Base-by-base conservation (phyloP, 2,113 vertebrate species). In the Myodes glareolus region DNA sequence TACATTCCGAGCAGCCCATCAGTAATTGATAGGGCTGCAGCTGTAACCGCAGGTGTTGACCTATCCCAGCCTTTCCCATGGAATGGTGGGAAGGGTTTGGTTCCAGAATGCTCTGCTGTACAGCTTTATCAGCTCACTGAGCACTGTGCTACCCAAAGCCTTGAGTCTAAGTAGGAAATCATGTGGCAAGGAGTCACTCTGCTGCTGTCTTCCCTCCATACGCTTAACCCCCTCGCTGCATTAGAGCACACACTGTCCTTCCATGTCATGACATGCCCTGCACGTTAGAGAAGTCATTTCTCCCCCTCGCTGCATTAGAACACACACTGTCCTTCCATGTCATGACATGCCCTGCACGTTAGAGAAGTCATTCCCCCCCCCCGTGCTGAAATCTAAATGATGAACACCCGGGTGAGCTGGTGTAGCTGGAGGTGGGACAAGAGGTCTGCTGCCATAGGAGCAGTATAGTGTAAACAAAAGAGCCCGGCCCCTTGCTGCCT, bases 191-290 rank as follows among this genome's bases (percentile, higher is more conserved):
- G 52, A 61, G 17, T 47, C 4, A 5, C 42, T 72, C 25, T 81
- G 36, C 88, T 88, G 13, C 81, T 88, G 42, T 92, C 50, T 85
- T 92, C 39, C 80, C 76, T 93, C 68, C 95, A 65, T 76, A 58
- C 47, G 55, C 50, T 90, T 39, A 85, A 85, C 81, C 47, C 58
- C 47, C 16, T 42, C 82, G 82, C 50, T 12, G 36, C 50, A 5
- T 78, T 87, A 91, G 82, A 67, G 12, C 77, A n/a, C 27, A 82
- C 50, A 42, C 88, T 67, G 47, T 50, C 76, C 63, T 84, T 75
- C n/a, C 63, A 27, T 55, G n/a, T 75, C 81, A 90, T 90, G 91
- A 55, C 85, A 91, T 81, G 67, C 42, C 27, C 92, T 58, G 67
- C 67, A 63, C 31, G 1, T 58, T 9, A 45, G 36, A 82, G 42